phyloP scores from a whole-genome alignment of 1,140 invertebrate genomes.

The Notospermus geniculatus region DNA sequence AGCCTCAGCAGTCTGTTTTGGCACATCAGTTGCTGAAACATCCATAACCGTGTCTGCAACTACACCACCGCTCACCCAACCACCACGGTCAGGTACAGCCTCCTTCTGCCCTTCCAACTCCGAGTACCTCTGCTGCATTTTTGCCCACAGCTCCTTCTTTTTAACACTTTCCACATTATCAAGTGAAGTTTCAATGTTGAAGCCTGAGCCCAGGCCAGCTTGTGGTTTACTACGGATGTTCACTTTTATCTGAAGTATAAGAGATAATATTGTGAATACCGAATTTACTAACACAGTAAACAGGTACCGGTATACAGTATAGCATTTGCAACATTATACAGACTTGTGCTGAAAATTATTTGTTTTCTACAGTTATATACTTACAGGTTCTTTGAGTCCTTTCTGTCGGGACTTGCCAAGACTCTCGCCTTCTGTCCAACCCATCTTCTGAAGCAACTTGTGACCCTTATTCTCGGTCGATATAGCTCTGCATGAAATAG shows the following conservation, averaged over 20 bases:
- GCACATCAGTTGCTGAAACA: too few species aligned
- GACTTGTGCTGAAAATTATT: background rate
- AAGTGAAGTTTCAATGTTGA: constrained; percentile 32
- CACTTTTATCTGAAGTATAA: constrained; percentile 22
- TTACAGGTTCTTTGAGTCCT: constrained; percentile 77
- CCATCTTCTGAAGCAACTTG: constrained; percentile 84
- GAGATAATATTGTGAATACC: constrained; percentile 10
- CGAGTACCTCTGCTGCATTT: background rate
- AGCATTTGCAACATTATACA: background rate
- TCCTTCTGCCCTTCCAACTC: background rate
- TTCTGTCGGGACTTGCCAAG: constrained; percentile 70
- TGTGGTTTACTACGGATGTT: constrained; percentile 16
- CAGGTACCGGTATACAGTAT: background rate
- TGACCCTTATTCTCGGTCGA: constrained; percentile 81
- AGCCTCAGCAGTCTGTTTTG: too few species aligned
- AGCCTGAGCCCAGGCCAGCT: constrained; percentile 51
- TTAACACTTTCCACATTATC: constrained; percentile 26
- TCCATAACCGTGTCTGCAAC: background rate
- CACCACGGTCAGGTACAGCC: background rate
- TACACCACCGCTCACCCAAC: background rate
- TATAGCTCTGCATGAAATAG: constrained; percentile 65
- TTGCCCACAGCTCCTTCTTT: background rate
- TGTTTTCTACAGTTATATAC: constrained; percentile 46
- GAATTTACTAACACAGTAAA: constrained; percentile 16
- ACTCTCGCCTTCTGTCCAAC: constrained; percentile 83